phyloP scores from a whole-genome alignment of 2,113 vertebrate genomes.

The Mus spicilegus region DNA sequence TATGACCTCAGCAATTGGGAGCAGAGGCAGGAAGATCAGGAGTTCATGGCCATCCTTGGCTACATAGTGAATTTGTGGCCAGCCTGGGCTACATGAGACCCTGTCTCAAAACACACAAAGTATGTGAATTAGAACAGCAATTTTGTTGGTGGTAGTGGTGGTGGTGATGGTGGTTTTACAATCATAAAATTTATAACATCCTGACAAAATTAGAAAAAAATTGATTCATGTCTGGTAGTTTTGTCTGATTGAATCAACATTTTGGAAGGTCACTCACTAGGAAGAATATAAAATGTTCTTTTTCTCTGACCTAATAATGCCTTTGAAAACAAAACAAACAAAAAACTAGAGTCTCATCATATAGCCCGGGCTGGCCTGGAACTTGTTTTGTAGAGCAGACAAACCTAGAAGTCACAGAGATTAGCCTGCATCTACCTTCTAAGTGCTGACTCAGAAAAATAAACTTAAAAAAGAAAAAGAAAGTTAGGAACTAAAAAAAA shows the following conservation, averaged over 20 bases:
- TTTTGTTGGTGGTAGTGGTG: background rate
- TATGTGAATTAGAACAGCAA: background rate
- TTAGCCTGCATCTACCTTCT: background rate
- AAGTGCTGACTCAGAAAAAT: background rate
- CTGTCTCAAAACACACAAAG: background rate
- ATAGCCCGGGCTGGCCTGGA: background rate
- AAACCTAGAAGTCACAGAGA: background rate
- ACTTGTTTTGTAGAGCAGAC: background rate
- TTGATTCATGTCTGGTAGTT: background rate
- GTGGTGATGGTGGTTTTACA: background rate
- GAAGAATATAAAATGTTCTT: background rate
- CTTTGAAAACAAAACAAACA: background rate
- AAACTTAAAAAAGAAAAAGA: background rate
- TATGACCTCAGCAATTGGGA: background rate
- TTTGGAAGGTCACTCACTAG: slow-evolving; percentile 16
- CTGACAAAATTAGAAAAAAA: background rate
- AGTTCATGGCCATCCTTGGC: background rate
- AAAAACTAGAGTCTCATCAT: background rate
- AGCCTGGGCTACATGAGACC: background rate
- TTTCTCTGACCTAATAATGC: background rate
- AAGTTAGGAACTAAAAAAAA: background rate
- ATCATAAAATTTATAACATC: slow-evolving; percentile 4
- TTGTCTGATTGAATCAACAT: background rate
- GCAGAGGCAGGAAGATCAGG: background rate
- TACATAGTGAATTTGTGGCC: background rate